These are phyloP conservation scores for Tachycineta bicolor DNA, from an alignment of 2,113 vertebrate genomes.

Conservation along the genomic window DNA sequence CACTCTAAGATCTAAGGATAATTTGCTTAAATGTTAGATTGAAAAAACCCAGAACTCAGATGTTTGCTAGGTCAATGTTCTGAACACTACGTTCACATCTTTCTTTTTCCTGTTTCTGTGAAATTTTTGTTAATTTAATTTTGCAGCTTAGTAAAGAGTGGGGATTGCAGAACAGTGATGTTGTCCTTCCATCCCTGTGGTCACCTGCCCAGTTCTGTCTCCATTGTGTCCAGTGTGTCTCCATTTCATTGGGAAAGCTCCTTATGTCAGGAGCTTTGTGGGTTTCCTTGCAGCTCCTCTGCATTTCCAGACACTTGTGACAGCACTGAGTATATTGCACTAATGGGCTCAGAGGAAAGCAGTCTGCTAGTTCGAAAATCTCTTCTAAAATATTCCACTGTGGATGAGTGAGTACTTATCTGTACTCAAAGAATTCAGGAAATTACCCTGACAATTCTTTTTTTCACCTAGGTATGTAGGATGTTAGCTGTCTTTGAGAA, in stretches of 20 bases:
- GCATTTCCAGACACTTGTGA: not conserved
- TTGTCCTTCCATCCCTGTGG: not conserved
- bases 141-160: not conserved
- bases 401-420: not conserved
- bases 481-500: not conserved
- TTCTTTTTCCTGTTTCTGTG: not conserved
- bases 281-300: not conserved
- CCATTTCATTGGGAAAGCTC: not conserved
- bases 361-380: not conserved
- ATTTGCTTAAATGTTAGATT: not conserved
- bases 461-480: not conserved
- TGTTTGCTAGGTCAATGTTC: not conserved
- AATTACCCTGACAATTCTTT: not conserved
- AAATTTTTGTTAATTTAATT: not conserved
- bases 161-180: not conserved
- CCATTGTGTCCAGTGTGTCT: too few species aligned
- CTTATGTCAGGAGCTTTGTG: slow-evolving; percentile 10
- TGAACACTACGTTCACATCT: not conserved
- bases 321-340: not conserved
- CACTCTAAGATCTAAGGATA: not conserved
- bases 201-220: not conserved
- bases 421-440: not conserved
- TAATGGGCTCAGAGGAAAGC: not conserved
- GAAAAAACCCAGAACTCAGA: not conserved
- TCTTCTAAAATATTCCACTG: not conserved